Percentiles rank a stretch among this genome's conserved stretches.
Conservation (phyloP, 2,888 invertebrate species). For the Heteromyza rotundicornis region DNA sequence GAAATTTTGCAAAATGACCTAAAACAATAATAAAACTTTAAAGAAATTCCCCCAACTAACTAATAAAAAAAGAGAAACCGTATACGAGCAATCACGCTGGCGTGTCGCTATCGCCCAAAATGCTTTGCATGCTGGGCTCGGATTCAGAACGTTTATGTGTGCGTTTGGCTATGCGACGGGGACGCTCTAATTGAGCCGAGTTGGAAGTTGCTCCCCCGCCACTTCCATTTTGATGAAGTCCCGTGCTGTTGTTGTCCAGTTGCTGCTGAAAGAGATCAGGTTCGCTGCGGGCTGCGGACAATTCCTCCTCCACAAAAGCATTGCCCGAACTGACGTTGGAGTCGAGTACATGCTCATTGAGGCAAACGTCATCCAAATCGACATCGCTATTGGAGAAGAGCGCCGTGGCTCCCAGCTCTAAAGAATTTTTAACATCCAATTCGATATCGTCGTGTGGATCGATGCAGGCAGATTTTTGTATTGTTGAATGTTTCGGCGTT, state of each 20-base stretch:
- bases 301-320: conserved; percentile 54
- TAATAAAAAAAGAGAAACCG: background rate
- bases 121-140: conserved; percentile 58
- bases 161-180: conserved; percentile 41
- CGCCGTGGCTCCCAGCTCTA: conserved; percentile 73
- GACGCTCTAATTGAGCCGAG: conserved; percentile 28
- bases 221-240: background rate
- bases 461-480: background rate
- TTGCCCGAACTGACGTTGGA: conserved; percentile 42
- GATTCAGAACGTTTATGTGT: conserved; percentile 62
- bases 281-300: conserved; percentile 60
- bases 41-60: background rate
- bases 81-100: conserved; percentile 38
- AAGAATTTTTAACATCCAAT: conserved; percentile 54
- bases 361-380: conserved; percentile 79
- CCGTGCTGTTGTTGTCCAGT: conserved; percentile 7
- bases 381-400: conserved; percentile 88
- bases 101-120: conserved; percentile 40
- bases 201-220: conserved; percentile 29
- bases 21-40: background rate
- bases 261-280: conserved; percentile 54
- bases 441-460: conserved; percentile 39
- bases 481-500: conserved; percentile 37
- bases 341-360: conserved; percentile 76
- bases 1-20: background rate